Evolutionary conservation across 2,888 invertebrate genomes (phyloP).

Genomic region (Cremastobaeus sp.): DNA sequence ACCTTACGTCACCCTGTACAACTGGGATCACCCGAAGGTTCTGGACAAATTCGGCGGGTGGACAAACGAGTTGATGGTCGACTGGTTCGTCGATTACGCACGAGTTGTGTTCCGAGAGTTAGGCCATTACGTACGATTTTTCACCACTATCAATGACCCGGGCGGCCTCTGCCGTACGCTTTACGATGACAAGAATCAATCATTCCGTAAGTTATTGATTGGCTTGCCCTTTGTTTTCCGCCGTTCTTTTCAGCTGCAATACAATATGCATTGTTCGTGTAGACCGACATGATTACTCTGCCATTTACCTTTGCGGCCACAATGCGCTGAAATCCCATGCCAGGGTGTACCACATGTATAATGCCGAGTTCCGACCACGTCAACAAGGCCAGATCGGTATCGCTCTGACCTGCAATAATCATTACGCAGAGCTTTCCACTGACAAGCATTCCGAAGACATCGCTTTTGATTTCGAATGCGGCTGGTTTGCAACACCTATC

Average conservation of each 20-base stretch:
- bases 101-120: slow-evolving; percentile 79
- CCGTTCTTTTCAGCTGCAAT: slow-evolving; percentile 40
- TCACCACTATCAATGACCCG: slow-evolving; percentile 86
- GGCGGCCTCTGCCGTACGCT: slow-evolving; percentile 79
- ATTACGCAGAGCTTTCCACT: slow-evolving; percentile 56
- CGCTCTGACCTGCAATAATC: slow-evolving; percentile 28
- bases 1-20: slow-evolving; percentile 83
- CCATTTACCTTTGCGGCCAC: slow-evolving; percentile 80
- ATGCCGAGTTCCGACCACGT: slow-evolving; percentile 80
- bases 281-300: slow-evolving; percentile 52
- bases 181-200: slow-evolving; percentile 79
- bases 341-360: slow-evolving; percentile 83
- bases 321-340: slow-evolving; percentile 87
- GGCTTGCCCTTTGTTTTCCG: slow-evolving; percentile 31
- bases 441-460: slow-evolving; percentile 59
- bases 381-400: slow-evolving; percentile 80
- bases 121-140: slow-evolving; percentile 79
- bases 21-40: slow-evolving; percentile 83
- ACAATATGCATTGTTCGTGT: slow-evolving; percentile 50
- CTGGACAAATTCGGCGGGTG: slow-evolving; percentile 82
- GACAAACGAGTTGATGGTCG: slow-evolving; percentile 82
- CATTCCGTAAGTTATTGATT: slow-evolving; percentile 78
- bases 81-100: slow-evolving; percentile 83
- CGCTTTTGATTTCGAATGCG: slow-evolving; percentile 76
- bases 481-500: slow-evolving; percentile 79